Evolutionary conservation across 64 coral and sea anemone species (phyloP).

Genomic region (Platygyra sinensis): DNA sequence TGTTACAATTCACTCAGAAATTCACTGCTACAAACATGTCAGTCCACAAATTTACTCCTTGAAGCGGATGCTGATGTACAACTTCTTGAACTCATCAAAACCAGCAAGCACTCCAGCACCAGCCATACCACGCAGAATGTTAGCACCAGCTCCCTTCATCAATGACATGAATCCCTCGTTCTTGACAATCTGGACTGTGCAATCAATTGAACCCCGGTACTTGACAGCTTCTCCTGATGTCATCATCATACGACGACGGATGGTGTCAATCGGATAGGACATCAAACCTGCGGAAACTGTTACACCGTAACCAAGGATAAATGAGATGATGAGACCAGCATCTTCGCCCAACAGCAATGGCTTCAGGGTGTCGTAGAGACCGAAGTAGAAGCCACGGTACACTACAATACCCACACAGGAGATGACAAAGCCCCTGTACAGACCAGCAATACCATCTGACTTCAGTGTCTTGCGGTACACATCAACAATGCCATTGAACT

Average conservation of each 20-base stretch:
- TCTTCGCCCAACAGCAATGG: slow-evolving; percentile 91
- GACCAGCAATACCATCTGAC: slow-evolving; percentile 89
- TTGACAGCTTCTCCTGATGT: slow-evolving; percentile 98
- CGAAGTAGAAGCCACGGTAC: slow-evolving; percentile 97
- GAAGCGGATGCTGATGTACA: slow-evolving; percentile 81
- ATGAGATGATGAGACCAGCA: slow-evolving; percentile 87
- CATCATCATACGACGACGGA: slow-evolving; percentile 99
- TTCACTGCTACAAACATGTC: neutral
- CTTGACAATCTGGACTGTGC: slow-evolving; percentile 85
- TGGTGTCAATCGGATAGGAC: slow-evolving; percentile 98
- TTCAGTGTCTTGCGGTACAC: slow-evolving; percentile 88
- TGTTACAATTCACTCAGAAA: slow-evolving; percentile 3
- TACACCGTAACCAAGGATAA: slow-evolving; percentile 94
- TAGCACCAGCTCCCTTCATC: slow-evolving; percentile 98
- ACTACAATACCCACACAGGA: slow-evolving; percentile 97
- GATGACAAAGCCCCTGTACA: slow-evolving; percentile 96
- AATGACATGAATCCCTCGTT: slow-evolving; percentile 92
- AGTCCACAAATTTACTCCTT: slow-evolving; percentile 38
- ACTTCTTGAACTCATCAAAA: slow-evolving; percentile 97
- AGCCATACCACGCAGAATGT: slow-evolving; percentile 96
- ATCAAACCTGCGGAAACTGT: slow-evolving; percentile 92
- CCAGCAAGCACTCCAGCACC: slow-evolving; percentile 98
- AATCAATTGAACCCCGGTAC: slow-evolving; percentile 97
- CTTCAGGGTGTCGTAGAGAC: slow-evolving; percentile 95
- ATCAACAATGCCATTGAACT: slow-evolving; percentile 97